These are phyloP conservation scores for Hippocampus abdominalis DNA, from an alignment of 2,113 vertebrate genomes.

Conservation along the genomic window DNA sequence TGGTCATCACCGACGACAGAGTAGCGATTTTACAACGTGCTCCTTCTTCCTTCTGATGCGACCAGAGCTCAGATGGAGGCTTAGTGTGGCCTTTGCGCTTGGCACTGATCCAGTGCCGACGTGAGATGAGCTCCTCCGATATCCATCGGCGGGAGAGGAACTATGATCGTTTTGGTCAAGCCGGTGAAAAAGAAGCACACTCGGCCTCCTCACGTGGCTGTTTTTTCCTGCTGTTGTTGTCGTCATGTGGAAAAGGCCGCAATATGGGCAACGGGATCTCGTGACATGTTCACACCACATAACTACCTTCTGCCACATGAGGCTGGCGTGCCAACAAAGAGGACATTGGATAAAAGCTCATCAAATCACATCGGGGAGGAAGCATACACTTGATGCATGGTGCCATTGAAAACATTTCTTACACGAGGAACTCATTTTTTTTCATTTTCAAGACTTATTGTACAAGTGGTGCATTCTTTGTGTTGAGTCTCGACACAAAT, in stretches of 20 bases:
- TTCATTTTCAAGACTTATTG: too few species aligned
- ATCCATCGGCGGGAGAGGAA: background rate
- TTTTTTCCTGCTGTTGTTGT: background rate
- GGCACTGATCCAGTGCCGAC: conserved; percentile 15
- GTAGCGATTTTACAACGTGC: conserved; percentile 37
- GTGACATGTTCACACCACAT: conserved; percentile 14
- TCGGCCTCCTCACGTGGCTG: background rate
- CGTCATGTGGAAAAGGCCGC: background rate
- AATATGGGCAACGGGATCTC: conserved; percentile 5
- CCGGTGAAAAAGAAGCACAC: background rate
- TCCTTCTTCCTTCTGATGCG: conserved; percentile 48
- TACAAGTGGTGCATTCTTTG: too few species aligned
- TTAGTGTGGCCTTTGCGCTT: conserved; percentile 41
- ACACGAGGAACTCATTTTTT: too few species aligned
- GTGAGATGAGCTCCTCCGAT: background rate
- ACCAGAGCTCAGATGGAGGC: conserved; percentile 47
- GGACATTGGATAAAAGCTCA: conserved; percentile 32
- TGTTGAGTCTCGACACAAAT: too few species aligned
- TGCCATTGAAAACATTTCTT: too few species aligned
- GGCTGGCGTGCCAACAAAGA: conserved; percentile 24
- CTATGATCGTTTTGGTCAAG: background rate
- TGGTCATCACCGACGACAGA: conserved; percentile 34
- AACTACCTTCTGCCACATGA: conserved; percentile 20
- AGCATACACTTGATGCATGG: conserved; percentile 27
- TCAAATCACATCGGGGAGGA: conserved; percentile 35